phyloP scores from a whole-genome alignment of 2,113 vertebrate genomes.

The Murina feae region DNA sequence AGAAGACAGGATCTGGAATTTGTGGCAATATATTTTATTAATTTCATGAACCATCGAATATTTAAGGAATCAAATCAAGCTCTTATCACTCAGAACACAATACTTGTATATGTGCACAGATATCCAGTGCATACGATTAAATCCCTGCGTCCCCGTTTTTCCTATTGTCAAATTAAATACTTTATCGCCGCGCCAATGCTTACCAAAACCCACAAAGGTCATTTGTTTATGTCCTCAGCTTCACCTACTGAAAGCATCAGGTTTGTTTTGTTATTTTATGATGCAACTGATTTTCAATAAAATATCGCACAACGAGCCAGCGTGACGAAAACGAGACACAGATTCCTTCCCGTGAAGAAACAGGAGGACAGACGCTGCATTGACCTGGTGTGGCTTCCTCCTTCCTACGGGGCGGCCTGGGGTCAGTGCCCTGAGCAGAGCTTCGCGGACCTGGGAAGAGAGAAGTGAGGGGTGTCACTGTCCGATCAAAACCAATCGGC shows the following conservation, averaged over 20 bases:
- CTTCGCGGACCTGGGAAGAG: conserved; percentile 3
- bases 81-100: not conserved
- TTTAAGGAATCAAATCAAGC: not conserved
- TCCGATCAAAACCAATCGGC: not conserved
- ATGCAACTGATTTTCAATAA: not conserved
- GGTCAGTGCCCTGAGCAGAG: not conserved
- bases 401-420: not conserved
- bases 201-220: not conserved
- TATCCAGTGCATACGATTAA: not conserved
- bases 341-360: not conserved
- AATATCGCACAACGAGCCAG: not conserved
- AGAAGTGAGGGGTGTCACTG: conserved; percentile 32
- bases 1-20: not conserved
- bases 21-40: not conserved
- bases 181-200: not conserved
- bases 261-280: not conserved
- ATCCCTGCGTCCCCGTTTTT: not conserved
- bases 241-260: not conserved
- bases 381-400: not conserved
- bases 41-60: not conserved
- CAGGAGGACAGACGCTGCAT: not conserved
- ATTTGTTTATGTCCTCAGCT: not conserved
- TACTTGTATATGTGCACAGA: not conserved
- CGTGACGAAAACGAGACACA: fast-evolving
- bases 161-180: not conserved